Conservation (phyloP, 1,140 invertebrate species). For the Bombus confusus region DNA sequence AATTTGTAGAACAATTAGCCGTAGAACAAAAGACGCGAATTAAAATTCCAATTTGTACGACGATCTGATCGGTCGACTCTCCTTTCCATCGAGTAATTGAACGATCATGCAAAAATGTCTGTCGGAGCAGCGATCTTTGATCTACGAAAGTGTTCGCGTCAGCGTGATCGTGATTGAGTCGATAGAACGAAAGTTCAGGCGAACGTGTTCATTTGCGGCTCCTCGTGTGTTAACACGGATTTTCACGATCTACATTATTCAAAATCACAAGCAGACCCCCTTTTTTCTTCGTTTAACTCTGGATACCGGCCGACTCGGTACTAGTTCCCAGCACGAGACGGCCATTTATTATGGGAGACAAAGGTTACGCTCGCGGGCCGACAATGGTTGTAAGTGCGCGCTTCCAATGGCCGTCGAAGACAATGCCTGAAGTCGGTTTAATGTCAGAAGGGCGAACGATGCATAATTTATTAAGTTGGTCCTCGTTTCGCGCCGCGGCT, state of each 20-base stretch:
- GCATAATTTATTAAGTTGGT: constrained; percentile 74
- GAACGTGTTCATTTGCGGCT: constrained; percentile 29
- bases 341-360: constrained; percentile 76
- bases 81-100: constrained; percentile 9
- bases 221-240: constrained; percentile 31
- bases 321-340: constrained; percentile 64
- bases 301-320: constrained; percentile 36
- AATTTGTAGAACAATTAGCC: constrained; percentile 1
- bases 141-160: background rate
- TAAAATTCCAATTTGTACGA: constrained; percentile 3
- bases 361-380: constrained; percentile 71
- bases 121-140: background rate
- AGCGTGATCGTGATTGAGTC: background rate
- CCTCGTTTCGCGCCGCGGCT: constrained; percentile 58
- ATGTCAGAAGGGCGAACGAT: constrained; percentile 75
- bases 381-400: constrained; percentile 68
- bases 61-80: background rate
- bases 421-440: constrained; percentile 74
- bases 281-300: constrained; percentile 22
- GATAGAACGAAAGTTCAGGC: constrained; percentile 4
- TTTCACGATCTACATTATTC: constrained; percentile 51
- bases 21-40: background rate
- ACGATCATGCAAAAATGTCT: constrained; percentile 1
- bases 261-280: constrained; percentile 35
- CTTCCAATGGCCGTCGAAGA: constrained; percentile 71